Conservation (phyloP, 2,888 invertebrate species). For the Gonocerus acuteangulatus region DNA sequence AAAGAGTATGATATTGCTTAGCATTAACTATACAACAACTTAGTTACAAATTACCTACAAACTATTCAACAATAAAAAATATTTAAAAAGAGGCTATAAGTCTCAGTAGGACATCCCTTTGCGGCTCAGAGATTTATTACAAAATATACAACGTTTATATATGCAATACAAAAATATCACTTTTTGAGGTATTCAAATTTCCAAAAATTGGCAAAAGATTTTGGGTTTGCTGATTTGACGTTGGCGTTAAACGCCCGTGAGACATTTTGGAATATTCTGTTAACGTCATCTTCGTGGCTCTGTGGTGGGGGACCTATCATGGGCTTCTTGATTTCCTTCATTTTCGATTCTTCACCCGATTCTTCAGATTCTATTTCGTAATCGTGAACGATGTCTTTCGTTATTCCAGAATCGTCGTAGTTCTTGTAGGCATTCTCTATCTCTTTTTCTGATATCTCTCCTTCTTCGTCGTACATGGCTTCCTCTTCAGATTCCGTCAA, state of each 20-base stretch:
- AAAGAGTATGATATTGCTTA: too few species aligned
- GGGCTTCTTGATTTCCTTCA: not conserved
- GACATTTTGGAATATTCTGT: not conserved
- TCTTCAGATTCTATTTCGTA: slow-evolving; percentile 14
- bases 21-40: too few species aligned
- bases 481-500: slow-evolving; percentile 29
- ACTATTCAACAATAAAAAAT: slow-evolving; percentile 17
- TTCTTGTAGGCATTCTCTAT: slow-evolving; percentile 31
- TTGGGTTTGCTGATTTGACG: not conserved
- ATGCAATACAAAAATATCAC: not conserved
- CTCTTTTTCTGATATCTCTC: slow-evolving; percentile 31
- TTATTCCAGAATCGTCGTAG: slow-evolving; percentile 29
- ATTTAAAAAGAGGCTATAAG: slow-evolving; percentile 19
- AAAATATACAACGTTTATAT: slow-evolving; percentile 7
- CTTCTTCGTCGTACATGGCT: slow-evolving; percentile 28
- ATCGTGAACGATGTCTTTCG: slow-evolving; percentile 15
- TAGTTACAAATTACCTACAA: not conserved
- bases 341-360: slow-evolving; percentile 3
- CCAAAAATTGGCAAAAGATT: slow-evolving; percentile 11
- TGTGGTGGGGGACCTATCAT: not conserved
- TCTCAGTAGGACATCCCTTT: slow-evolving; percentile 6
- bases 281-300: not conserved
- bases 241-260: not conserved
- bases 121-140: slow-evolving; percentile 9
- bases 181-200: not conserved